phyloP scores from a whole-genome alignment of 2,113 vertebrate genomes.

The Baryphthengus martii region DNA sequence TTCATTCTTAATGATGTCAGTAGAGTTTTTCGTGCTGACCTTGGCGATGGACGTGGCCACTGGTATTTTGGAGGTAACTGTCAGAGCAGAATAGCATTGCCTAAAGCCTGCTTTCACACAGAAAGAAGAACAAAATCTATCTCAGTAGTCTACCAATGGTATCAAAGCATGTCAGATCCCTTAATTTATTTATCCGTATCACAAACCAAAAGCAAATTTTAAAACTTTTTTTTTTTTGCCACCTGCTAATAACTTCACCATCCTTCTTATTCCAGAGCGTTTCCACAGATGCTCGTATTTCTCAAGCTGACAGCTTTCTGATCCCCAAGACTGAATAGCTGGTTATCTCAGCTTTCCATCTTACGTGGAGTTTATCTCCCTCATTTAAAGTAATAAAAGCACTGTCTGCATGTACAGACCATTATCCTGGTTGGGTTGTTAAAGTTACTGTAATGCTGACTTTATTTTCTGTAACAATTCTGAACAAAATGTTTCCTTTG shows the following conservation, averaged over 20 bases:
- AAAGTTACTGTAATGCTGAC: conserved; percentile 61
- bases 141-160: neutral
- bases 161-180: neutral
- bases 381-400: conserved; percentile 57
- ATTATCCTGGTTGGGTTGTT: conserved; percentile 60
- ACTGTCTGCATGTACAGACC: neutral
- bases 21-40: neutral
- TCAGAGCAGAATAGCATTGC: neutral
- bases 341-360: conserved; percentile 28
- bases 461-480: conserved; percentile 66
- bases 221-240: neutral
- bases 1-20: neutral
- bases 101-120: neutral
- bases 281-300: neutral
- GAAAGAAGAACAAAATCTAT: neutral
- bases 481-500: conserved; percentile 69
- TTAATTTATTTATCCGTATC: neutral
- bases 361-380: conserved; percentile 24
- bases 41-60: neutral
- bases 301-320: conserved; percentile 30
- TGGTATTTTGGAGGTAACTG: neutral
- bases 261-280: neutral
- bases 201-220: neutral
- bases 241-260: neutral
- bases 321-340: conserved; percentile 38